Evolutionary conservation across 2,888 invertebrate species (phyloP), one percentile per base, ranked within the genome.

Genomic region (Slavum lentiscoides): DNA sequence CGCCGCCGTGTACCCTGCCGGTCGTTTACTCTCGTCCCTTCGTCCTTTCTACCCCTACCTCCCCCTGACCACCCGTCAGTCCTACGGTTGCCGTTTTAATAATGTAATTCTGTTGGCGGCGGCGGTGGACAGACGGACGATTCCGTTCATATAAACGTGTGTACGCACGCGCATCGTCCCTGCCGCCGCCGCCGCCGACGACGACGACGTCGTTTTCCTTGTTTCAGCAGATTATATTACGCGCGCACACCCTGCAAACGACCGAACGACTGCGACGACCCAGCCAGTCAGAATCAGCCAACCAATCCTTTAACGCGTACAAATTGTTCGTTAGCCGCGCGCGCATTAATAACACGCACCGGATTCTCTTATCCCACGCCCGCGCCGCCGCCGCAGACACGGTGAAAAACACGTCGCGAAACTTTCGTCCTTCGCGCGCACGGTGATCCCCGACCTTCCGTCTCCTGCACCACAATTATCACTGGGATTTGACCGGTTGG

Each of bases 241-340:
- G 30, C 30, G 30, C 30, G 30, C 72, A 43, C 43, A 76, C 80
- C 80, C 80, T 70, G 80, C 80, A 72, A 80, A 72, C 80, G 80
- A 4, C 30, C 30, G 30, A 30, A 30, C 30, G 30, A 30, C 30
- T 30, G 30, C 30, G 30, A 80, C 70, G 80, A 80, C 59, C 21
- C 9, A 64, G 80, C 72, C 64, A 43, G 80, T 72, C 70, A 66
- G 62, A 64, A 80, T 55, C 72, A 21, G 70, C 80, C 80, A 9
- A 64, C 80, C 80, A 72, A 80, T 80, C 80, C 80, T 58, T 80
- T 80, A 80, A 80, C 80, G 80, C 80, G 80, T 80, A 80, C 80
- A 80, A 80, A 80, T 80, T 80, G 80, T 80, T 80, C 80, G 80
- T 80, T 80, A 70, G 62, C 72, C 80, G 80, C 72, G 72, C 80